Evolutionary conservation across 2,888 invertebrate genomes (phyloP).

Genomic region (Oscheius sp.): DNA sequence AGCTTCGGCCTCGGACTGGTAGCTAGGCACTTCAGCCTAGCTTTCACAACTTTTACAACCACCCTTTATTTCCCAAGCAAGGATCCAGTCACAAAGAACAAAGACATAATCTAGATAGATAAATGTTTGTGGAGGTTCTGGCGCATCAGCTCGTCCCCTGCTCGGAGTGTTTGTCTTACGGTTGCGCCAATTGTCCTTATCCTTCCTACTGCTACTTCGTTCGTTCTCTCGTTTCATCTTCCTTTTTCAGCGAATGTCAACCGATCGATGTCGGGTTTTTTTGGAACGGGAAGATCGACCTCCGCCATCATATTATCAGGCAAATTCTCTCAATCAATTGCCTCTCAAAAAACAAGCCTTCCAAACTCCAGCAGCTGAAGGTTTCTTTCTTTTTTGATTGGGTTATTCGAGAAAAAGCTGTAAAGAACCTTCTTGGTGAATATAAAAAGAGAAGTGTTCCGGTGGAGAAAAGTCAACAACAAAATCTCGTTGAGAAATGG

Average conservation of each 20-base stretch:
- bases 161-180: constrained; percentile 16
- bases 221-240: not conserved
- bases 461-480: not conserved
- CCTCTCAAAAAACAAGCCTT: constrained; percentile 45
- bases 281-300: constrained; percentile 63
- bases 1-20: not conserved
- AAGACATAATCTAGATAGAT: not conserved
- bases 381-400: no score
- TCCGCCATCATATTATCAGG: constrained; percentile 55
- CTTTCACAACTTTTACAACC: not conserved
- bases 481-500: no score
- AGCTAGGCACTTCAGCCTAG: not conserved
- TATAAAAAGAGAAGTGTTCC: not conserved
- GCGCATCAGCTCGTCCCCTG: not conserved
- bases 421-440: not conserved
- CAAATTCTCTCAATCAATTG: constrained; percentile 21
- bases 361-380: constrained; percentile 47
- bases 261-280: constrained; percentile 26
- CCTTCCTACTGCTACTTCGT: not conserved
- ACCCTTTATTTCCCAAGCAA: not conserved
- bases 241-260: not conserved
- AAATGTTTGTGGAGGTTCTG: not conserved
- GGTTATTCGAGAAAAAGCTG: no score
- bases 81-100: not conserved
- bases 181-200: constrained; percentile 24